Percentiles rank a stretch among this genome's conserved stretches.
These are phyloP conservation scores for Cheilosia variabilis DNA, from an alignment of 2,888 invertebrate genomes.

Conservation along the genomic window DNA sequence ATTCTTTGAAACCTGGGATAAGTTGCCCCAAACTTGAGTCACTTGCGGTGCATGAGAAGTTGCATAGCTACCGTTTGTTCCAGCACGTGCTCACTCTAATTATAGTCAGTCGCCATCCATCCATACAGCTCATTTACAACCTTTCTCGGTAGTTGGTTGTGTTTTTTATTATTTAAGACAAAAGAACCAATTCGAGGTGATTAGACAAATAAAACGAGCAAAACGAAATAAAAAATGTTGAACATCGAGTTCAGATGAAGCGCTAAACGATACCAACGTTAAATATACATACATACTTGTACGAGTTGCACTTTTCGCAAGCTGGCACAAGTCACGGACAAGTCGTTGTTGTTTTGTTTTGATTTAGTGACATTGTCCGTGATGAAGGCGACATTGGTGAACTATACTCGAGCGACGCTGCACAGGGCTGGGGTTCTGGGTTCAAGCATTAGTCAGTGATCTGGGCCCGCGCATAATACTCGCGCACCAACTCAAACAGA, in stretches of 20 bases:
- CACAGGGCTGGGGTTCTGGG: conserved; percentile 61
- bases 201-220: conserved; percentile 50
- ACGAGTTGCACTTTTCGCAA: conserved; percentile 79
- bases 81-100: conserved; percentile 59
- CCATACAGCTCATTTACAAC: conserved; percentile 38
- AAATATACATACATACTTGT: conserved; percentile 27
- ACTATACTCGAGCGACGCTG: conserved; percentile 53
- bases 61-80: conserved; percentile 3
- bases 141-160: conserved; percentile 28
- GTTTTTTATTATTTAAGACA: conserved; percentile 34
- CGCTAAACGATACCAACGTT: conserved; percentile 57
- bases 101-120: conserved; percentile 1
- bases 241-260: conserved; percentile 72
- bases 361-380: conserved; percentile 80
- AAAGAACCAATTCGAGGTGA: conserved; percentile 72
- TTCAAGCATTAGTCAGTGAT: conserved; percentile 71
- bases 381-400: conserved; percentile 82
- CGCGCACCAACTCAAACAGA: conserved; percentile 19
- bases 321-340: conserved; percentile 83
- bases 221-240: conserved; percentile 11
- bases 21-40: not conserved
- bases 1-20: not conserved
- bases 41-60: not conserved
- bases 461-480: conserved; percentile 66
- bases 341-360: conserved; percentile 76